Evolutionary conservation across 2,797 vertebrate species (phyloP).

Genomic region (Lepilemur septentrionalis): DNA sequence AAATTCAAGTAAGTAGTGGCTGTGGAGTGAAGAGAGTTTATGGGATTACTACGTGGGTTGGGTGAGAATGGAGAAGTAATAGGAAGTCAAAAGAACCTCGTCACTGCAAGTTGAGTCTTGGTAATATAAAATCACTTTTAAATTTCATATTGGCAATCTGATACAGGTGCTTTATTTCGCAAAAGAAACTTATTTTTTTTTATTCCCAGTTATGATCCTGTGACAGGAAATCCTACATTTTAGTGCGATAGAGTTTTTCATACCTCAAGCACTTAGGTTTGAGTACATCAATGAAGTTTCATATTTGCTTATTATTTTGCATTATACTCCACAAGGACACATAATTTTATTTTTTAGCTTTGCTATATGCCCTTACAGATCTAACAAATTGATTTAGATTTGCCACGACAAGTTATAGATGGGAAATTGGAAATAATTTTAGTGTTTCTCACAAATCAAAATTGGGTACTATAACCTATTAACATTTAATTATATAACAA

Average conservation of each 20-base stretch:
- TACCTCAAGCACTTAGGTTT: not conserved
- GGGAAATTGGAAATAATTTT: slow-evolving; percentile 13
- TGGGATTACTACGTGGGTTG: not conserved
- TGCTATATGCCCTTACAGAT: not conserved
- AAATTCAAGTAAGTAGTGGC: not conserved
- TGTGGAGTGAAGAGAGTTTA: not conserved
- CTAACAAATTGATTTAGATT: not conserved
- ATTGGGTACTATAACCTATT: not conserved
- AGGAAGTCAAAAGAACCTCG: not conserved
- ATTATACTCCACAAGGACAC: not conserved
- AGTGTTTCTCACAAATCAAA: slow-evolving; percentile 39
- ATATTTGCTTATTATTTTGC: not conserved
- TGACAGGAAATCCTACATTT: not conserved
- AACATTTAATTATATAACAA: slow-evolving; percentile 34
- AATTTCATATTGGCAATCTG: not conserved
- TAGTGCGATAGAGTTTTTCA: not conserved
- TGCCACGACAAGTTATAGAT: not conserved
- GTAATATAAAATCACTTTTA: slow-evolving; percentile 2
- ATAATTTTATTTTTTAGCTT: slow-evolving; percentile 6
- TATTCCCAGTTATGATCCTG: not conserved
- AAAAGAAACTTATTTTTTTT: not conserved
- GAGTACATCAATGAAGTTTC: not conserved
- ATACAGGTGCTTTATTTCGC: not conserved
- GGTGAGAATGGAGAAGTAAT: not conserved
- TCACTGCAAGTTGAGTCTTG: not conserved